Base-by-base conservation (phyloP, 2,888 invertebrate genomes). In the Stegana nigrithorax region DNA sequence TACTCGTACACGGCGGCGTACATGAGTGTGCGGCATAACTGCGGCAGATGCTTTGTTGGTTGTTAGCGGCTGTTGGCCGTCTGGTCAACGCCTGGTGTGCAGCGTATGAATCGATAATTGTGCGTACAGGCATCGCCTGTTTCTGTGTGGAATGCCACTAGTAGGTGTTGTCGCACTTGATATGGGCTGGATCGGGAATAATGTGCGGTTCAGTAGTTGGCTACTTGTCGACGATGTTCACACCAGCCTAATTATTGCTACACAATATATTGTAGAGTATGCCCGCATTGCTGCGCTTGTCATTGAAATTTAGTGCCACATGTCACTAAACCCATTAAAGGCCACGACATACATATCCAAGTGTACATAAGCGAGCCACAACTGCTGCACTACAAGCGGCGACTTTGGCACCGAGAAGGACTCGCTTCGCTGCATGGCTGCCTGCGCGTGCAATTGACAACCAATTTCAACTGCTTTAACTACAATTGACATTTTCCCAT, bases 381-480 rank as follows among this genome's bases (percentile, higher is more conserved):
- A n/a, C 14, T 42, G 42, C 42, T n/a, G 5, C n/a, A 32, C n/a
- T n/a, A n/a, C n/a, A n/a, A n/a, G n/a, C n/a, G 47, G 21, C 10
- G 23, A 23, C 47, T 47, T 47, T 58, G 19, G 60, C n/a, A n/a
- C n/a, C n/a, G n/a, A n/a, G n/a, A n/a, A n/a, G n/a, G n/a, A n/a
- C n/a, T n/a, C n/a, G n/a, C n/a, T n/a, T n/a, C n/a, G n/a, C n/a
- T n/a, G n/a, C n/a, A n/a, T n/a, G n/a, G n/a, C n/a, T n/a, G n/a
- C n/a, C n/a, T n/a, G 60, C 45, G 39, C 12, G 26, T 72, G 67
- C 66, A 67, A 72, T 69, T 74, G 78, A 76, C 78, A 72, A 73
- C 73, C 72, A 78, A 76, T 78, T 75, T 71, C 72, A 71, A 78
- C 74, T 73, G 78, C 74, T 72, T 74, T 76, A 71, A 72, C 74